Conservation (phyloP, 2,113 vertebrate genomes). For the Thomomys bottae region DNA sequence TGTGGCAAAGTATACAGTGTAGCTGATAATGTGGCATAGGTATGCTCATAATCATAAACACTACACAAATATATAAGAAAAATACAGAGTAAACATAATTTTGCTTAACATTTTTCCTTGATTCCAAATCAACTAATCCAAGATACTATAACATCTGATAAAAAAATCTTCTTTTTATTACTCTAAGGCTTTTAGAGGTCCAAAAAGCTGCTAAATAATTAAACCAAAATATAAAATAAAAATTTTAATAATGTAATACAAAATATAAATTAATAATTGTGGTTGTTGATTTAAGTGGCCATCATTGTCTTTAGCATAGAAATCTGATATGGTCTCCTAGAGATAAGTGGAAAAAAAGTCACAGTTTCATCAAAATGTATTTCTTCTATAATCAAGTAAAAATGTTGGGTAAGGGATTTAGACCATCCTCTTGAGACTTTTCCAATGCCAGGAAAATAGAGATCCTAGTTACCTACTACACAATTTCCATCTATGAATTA, state of each 20-base stretch:
- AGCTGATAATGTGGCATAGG: not conserved
- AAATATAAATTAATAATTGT: too few species aligned
- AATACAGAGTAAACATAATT: not conserved
- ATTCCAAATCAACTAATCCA: not conserved
- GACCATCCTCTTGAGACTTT: too few species aligned
- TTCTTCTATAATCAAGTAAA: too few species aligned
- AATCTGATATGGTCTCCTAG: too few species aligned
- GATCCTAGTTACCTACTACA: not conserved
- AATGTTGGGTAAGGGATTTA: too few species aligned
- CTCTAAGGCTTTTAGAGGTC: not conserved
- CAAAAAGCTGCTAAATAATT: too few species aligned
- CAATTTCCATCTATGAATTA: not conserved
- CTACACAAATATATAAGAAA: not conserved
- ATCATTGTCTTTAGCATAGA: too few species aligned
- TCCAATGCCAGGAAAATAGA: not conserved
- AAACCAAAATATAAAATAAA: too few species aligned
- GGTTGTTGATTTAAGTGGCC: too few species aligned
- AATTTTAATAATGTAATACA: too few species aligned
- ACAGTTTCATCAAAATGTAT: too few species aligned
- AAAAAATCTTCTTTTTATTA: not conserved
- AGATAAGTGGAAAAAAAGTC: too few species aligned
- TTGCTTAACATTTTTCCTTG: not conserved
- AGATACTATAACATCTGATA: not conserved
- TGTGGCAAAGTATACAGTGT: not conserved
- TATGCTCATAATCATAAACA: not conserved